Evolutionary conservation across 2,888 invertebrate genomes (phyloP).

Genomic region (Drosophila eohydei): DNA sequence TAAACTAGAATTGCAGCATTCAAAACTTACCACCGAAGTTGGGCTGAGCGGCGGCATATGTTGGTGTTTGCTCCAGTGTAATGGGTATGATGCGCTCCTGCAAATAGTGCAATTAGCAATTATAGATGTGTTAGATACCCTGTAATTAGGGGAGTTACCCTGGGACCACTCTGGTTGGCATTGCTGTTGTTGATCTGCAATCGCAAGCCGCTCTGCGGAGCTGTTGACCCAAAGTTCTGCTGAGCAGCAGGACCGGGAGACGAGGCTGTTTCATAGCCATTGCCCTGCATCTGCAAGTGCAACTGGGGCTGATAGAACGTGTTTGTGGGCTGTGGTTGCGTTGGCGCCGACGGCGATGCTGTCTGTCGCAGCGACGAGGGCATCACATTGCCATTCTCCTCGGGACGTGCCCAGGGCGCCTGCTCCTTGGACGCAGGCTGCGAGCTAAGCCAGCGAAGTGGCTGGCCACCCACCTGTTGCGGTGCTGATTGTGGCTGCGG

Average conservation of each 20-base stretch:
- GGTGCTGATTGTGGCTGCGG: slow-evolving; percentile 60
- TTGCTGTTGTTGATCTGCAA: slow-evolving; percentile 80
- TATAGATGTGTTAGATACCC: not conserved
- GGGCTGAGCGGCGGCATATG: slow-evolving; percentile 82
- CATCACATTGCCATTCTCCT: slow-evolving; percentile 82
- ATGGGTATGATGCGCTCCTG: slow-evolving; percentile 85
- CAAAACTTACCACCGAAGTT: slow-evolving; percentile 80
- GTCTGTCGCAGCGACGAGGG: slow-evolving; percentile 83
- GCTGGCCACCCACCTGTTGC: slow-evolving; percentile 74
- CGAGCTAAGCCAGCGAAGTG: slow-evolving; percentile 80
- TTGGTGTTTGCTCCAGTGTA: slow-evolving; percentile 84
- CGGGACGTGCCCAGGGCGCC: slow-evolving; percentile 83
- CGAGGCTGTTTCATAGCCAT: slow-evolving; percentile 58
- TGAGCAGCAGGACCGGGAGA: slow-evolving; percentile 34
- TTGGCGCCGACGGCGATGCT: slow-evolving; percentile 84
- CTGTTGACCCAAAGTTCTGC: slow-evolving; percentile 75
- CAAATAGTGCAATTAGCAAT: not conserved
- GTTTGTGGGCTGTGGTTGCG: slow-evolving; percentile 39
- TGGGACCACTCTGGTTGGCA: slow-evolving; percentile 72
- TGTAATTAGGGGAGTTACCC: slow-evolving; percentile 50
- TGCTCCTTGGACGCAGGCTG: slow-evolving; percentile 79
- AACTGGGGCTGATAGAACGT: slow-evolving; percentile 52
- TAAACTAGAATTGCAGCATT: not conserved
- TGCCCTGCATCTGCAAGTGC: slow-evolving; percentile 53
- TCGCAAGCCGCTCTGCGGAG: slow-evolving; percentile 74